phyloP scores from a whole-genome alignment of 2,113 vertebrate genomes.

The Origma solitaria region DNA sequence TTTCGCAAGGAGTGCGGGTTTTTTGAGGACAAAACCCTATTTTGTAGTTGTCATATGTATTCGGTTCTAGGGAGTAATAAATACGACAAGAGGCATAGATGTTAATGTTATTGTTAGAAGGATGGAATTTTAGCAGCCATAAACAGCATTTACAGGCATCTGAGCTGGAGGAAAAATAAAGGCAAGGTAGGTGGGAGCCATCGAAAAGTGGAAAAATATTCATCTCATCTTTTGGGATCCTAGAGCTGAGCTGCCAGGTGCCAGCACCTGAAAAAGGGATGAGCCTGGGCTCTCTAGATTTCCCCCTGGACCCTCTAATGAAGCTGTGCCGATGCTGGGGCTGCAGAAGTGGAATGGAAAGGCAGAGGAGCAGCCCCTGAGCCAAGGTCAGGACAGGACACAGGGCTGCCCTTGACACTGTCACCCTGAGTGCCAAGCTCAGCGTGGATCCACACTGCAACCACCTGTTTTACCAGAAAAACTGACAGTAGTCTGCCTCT shows the following conservation, averaged over 20 bases:
- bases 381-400: background rate
- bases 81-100: background rate
- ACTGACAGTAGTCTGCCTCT: background rate
- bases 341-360: background rate
- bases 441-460: rapidly evolving
- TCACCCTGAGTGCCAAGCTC: rapidly evolving
- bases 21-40: background rate
- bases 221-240: background rate
- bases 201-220: background rate
- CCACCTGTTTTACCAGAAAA: background rate
- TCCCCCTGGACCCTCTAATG: background rate
- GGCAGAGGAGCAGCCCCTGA: background rate
- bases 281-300: background rate
- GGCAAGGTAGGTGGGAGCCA: background rate
- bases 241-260: background rate
- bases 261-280: background rate
- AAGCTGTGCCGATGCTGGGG: background rate
- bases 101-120: background rate
- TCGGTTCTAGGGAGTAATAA: background rate
- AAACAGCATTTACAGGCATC: background rate
- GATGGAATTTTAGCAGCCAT: background rate
- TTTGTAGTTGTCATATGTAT: background rate
- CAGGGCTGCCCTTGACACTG: background rate
- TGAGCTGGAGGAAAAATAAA: background rate
- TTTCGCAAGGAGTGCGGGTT: background rate